Evolutionary conservation across 2,113 vertebrate genomes (phyloP).

Genomic region (Hemibagrus wyckioides): DNA sequence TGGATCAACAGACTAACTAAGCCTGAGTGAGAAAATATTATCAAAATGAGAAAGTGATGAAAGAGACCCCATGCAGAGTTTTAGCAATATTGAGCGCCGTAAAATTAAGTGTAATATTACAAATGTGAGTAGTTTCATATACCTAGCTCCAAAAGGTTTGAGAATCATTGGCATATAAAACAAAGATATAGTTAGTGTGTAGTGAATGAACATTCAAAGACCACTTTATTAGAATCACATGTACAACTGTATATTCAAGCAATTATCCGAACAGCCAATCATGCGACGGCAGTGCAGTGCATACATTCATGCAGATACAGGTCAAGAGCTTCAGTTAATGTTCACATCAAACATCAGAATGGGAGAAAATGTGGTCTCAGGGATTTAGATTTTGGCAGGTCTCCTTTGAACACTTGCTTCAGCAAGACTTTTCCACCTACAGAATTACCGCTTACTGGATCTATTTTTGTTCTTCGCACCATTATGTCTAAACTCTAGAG

Average conservation of each 20-base stretch:
- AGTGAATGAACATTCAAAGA: background rate
- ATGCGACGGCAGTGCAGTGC: background rate
- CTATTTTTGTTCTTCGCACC: background rate
- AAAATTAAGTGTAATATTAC: constrained; percentile 11
- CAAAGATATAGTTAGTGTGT: background rate
- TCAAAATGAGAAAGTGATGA: background rate
- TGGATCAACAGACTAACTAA: background rate
- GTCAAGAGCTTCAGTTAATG: background rate
- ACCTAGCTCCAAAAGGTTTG: background rate
- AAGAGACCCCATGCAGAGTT: constrained; percentile 16
- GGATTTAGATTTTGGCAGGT: background rate
- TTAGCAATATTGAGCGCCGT: background rate
- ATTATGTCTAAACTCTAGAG: background rate
- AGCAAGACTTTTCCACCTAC: background rate
- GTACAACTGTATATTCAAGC: background rate
- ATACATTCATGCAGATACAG: background rate
- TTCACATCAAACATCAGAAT: background rate
- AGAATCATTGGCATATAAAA: background rate
- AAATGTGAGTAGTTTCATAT: background rate
- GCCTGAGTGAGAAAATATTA: background rate
- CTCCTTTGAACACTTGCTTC: background rate
- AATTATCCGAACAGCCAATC: background rate
- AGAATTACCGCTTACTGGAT: background rate
- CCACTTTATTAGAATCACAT: background rate
- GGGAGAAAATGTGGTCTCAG: background rate